phyloP scores from a whole-genome alignment of 2,113 vertebrate genomes.

The Solea solea region DNA sequence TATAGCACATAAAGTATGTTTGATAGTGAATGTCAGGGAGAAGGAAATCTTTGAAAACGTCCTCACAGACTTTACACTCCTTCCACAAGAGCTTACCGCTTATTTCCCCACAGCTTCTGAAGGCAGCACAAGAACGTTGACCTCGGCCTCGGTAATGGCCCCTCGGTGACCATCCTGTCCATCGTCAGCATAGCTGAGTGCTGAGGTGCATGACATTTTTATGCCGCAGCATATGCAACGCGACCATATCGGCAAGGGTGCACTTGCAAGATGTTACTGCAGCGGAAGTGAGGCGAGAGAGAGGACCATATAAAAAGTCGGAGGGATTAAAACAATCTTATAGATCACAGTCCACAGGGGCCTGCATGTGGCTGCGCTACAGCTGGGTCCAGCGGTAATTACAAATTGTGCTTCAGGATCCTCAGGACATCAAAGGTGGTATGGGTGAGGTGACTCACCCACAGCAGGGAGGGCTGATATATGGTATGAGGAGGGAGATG shows the following conservation, averaged over 20 bases:
- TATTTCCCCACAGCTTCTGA: conserved; percentile 41
- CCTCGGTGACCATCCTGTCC: conserved; percentile 64
- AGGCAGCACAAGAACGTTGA: conserved; percentile 56
- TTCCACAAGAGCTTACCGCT: conserved; percentile 25
- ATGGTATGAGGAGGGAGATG: conserved; percentile 52
- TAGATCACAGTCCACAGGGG: conserved; percentile 32
- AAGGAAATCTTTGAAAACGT: conserved; percentile 52
- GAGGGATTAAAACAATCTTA: conserved; percentile 38
- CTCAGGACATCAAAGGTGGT: conserved; percentile 74
- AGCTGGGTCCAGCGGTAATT: conserved; percentile 48
- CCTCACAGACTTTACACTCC: conserved; percentile 19
- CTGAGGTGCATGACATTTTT: conserved; percentile 62
- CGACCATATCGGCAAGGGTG: conserved; percentile 42
- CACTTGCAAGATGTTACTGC: conserved; percentile 55
- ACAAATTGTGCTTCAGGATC: conserved; percentile 64
- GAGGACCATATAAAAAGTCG: conserved; percentile 46
- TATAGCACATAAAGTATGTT: conserved; percentile 30
- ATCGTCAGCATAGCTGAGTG: conserved; percentile 52
- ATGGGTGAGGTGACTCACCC: conserved; percentile 63
- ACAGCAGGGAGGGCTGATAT: conserved; percentile 65
- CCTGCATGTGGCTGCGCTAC: conserved; percentile 25
- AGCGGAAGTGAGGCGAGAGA: conserved; percentile 54
- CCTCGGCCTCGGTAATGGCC: conserved; percentile 55
- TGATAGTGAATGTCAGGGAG: conserved; percentile 42
- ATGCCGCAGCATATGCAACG: conserved; percentile 63